Percentiles rank a stretch among this genome's conserved stretches.
phyloP scores from a whole-genome alignment of 2,113 vertebrate species.

The Mustela nigripes region DNA sequence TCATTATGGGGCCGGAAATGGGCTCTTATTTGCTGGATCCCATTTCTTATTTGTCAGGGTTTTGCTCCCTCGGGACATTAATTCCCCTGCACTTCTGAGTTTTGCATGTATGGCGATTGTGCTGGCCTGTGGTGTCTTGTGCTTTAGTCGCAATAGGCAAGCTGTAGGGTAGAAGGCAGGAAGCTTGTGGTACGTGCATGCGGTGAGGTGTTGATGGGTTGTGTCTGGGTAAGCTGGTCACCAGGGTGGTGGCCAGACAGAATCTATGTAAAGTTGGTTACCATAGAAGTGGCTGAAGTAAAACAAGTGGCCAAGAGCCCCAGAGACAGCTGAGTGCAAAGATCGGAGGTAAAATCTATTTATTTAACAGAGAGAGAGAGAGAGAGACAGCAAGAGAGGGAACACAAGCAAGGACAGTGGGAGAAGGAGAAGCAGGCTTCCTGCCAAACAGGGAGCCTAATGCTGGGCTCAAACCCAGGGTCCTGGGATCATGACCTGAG shows the following conservation, averaged over 20 bases:
- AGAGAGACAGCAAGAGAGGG: too few species aligned
- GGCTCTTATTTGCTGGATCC: neutral
- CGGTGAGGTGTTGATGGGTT: neutral
- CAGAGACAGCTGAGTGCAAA: neutral
- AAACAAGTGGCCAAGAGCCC: neutral
- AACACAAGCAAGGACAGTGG: too few species aligned
- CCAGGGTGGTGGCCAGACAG: neutral
- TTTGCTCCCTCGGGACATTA: neutral
- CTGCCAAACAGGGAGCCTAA: too few species aligned
- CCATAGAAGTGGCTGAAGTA: neutral
- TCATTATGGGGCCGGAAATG: neutral
- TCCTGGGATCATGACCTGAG: too few species aligned
- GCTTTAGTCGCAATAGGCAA: neutral
- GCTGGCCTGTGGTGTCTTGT: neutral
- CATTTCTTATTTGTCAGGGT: neutral
- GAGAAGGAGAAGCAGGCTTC: too few species aligned
- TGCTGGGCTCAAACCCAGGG: too few species aligned
- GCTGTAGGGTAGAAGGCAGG: neutral
- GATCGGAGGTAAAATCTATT: neutral
- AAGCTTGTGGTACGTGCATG: accelerated
- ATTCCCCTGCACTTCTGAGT: neutral
- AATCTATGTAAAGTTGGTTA: neutral
- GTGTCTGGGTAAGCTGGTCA: neutral
- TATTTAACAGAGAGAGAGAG: too few species aligned
- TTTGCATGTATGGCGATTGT: neutral